phyloP scores from a whole-genome alignment of 2,113 vertebrate species.

The Anser cygnoides region DNA sequence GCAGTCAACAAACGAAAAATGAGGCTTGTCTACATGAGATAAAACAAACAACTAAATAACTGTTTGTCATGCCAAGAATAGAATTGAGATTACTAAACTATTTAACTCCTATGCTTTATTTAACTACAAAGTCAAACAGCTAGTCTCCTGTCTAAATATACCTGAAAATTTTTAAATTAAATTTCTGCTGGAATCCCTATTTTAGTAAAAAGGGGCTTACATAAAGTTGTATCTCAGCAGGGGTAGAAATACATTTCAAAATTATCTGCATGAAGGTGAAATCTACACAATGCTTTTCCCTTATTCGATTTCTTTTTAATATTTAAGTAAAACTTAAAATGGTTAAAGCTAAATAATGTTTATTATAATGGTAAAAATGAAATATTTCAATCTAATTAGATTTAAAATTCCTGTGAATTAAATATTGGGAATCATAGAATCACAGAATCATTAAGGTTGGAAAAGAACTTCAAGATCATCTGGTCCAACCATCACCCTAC shows the following conservation, averaged over 20 bases:
- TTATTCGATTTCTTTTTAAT: not conserved
- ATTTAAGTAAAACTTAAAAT: not conserved
- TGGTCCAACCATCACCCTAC: no score
- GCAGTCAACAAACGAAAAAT: not conserved
- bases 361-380: not conserved
- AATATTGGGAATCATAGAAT: not conserved
- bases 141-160: not conserved
- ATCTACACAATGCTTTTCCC: not conserved
- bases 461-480: no score
- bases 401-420: not conserved
- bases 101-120: not conserved
- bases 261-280: not conserved
- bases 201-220: not conserved
- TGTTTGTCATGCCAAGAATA: not conserved
- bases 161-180: not conserved
- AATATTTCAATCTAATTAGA: not conserved
- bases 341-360: not conserved
- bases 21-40: not conserved
- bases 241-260: not conserved
- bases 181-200: not conserved
- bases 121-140: not conserved
- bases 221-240: not conserved
- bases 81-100: not conserved
- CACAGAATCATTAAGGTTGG: no score
- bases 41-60: not conserved